Base-by-base conservation (phyloP, 2,797 vertebrate genomes). In the Passerculus sandwichensis region DNA sequence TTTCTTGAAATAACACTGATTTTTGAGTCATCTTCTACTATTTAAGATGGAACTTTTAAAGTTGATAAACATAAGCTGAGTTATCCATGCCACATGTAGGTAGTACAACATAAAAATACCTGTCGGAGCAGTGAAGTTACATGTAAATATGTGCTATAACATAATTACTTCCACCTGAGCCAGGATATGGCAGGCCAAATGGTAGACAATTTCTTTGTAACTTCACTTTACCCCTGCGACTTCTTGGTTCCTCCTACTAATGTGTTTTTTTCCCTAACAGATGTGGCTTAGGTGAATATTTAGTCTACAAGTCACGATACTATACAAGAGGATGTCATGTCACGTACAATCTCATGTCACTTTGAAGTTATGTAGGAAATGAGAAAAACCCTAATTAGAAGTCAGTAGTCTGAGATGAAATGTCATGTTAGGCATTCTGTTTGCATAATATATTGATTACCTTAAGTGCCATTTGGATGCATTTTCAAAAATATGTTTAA, bases 1-100 rank as follows among this genome's bases (percentile, higher is more conserved):
- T 19, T 23, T 78, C 80, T 91, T 86, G 67, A 93, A 94, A 89
- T 78, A 34, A n/a, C 8, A 44, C 42, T 53, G 79, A 73, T 95
- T 96, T 96, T 77, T 64, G 23, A 70, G 25, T 76, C 69, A 87
- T 59, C 59, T 82, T 73, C 50, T 74, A 32, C 13, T 65, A 34
- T 53, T 93, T 51, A 70, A 87, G 47, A 30, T 15, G 72, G 30
- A 81, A 66, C 5, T 96, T 66, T 26, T 10, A 4, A 69, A 76
- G 44, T 27, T 89, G 25, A 1, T 71, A n/a, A 75, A 81, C n/a
- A 64, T 15, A 40, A 40, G 57, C 66, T 81, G 66, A 94, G 40
- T 93, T 94, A 95, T n/a, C 38, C 53, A 32, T 96, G 87, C 76
- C 20, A 32, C 9, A 2, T 57, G 13, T 56, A 67, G 26, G 15